Evolutionary conservation across 2,888 invertebrate genomes (phyloP), one percentile per base, ranked within the genome.

Genomic region (Acrocera orbiculus): DNA sequence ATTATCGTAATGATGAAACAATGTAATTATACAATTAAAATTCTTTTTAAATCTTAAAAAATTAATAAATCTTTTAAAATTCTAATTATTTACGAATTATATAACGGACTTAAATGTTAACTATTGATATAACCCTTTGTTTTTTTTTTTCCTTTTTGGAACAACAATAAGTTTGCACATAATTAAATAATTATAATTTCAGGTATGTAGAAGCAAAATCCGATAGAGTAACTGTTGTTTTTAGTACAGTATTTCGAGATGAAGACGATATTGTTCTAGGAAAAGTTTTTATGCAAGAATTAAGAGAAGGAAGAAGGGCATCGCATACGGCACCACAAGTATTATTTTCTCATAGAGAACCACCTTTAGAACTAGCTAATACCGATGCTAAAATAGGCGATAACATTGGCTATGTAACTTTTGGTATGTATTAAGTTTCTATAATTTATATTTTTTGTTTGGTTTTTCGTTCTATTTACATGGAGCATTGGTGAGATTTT

Each of bases 231-330:
- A 99, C 98, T 13, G 96, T 98, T 42, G 93, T 98, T 42, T 98
- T 98, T 66, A 93, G 93, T 50, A 98, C 98, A 44, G 81, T 96
- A 54, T 98, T 98, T 65, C 85, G 90, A 51, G 95, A 96, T 58
- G 90, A 93, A 55, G 93, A 95, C 58, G 98, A 98, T 61, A 81
- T 98, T 53, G 79, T 98, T 35, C 86, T 99, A 59, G 98, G 98
- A 36, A 98, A 98, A 66, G 89, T 98, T 48, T 98, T 98, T 67
- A 85, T 98, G 78, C 95, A 96, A 68, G 98, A 98, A 64, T 78
- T 98, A 51, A 90, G 93, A 56, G 98, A 98, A 64, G 96, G 96
- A 13, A 70, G 96, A 44, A 73, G 93, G 56, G 93, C 92, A 16
- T 86, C 86, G 45, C 92, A 93, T 55, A 93, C 92, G 34, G 89